phyloP scores from a whole-genome alignment of 2,113 vertebrate genomes.

The Penelope pileata region DNA sequence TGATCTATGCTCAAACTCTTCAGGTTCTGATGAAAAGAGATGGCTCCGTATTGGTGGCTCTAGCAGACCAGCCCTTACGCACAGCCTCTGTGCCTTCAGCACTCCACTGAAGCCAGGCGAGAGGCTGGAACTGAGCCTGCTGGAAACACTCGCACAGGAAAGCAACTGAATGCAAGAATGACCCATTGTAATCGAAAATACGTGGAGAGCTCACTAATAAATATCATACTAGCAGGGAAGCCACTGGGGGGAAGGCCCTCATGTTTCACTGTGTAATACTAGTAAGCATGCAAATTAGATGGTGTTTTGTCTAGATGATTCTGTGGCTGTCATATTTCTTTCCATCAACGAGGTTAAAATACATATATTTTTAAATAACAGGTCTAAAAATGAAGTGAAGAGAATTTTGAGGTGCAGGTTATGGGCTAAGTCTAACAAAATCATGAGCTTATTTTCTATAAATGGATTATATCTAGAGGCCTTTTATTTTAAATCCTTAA shows the following conservation, averaged over 20 bases:
- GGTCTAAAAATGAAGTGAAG: constrained; percentile 62
- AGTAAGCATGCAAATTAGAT: constrained; percentile 61
- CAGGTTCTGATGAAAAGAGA: constrained; percentile 13
- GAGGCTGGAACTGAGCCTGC: background rate
- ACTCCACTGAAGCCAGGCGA: background rate
- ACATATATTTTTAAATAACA: constrained; percentile 52
- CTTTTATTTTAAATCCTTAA: constrained; percentile 10
- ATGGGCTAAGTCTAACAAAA: constrained; percentile 15
- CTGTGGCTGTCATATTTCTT: constrained; percentile 45
- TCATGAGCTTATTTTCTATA: background rate
- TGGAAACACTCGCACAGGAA: background rate
- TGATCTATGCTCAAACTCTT: background rate
- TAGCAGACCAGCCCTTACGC: background rate
- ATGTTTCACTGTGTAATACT: constrained; percentile 8
- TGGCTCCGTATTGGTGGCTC: background rate
- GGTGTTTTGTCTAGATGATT: constrained; percentile 49
- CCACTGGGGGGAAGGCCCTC: constrained; percentile 37
- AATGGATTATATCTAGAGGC: constrained; percentile 22
- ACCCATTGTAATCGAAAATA: constrained; percentile 51
- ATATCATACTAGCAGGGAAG: constrained; percentile 39
- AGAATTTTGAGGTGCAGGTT: constrained; percentile 62
- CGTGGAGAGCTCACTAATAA: constrained; percentile 8
- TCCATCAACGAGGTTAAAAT: constrained; percentile 65
- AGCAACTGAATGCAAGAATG: background rate
- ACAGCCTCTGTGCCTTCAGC: background rate